Evolutionary conservation across 2,113 vertebrate genomes (phyloP), one percentile per base, ranked within the genome.

Genomic region (Aldabrachelys gigantea): DNA sequence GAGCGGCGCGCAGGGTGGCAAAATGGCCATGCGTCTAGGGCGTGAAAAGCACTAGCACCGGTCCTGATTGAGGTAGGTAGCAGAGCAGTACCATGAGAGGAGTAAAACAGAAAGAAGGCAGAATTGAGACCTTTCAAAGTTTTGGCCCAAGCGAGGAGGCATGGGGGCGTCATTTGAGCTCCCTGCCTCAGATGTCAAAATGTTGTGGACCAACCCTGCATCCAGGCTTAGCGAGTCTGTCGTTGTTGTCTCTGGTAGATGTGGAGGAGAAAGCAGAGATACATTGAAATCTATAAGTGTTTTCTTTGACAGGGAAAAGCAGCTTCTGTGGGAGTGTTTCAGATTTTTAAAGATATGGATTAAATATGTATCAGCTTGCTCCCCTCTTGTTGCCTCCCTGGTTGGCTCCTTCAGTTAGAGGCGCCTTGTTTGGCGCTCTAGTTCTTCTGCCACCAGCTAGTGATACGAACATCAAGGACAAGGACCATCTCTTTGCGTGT

Each of bases 291-390:
- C 92, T 83, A 95, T 83, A 91, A 89, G 75, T 83, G 62, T 81
- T 96, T 78, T 91, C 92, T 92, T 94, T 85, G 47, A 7, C 21
- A 10, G 65, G 38, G 72, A 96, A 91, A 92, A 91, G 44, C 89
- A 85, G 93, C 80, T 47, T 88, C 79, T 91, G 94, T 95, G 57
- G 90, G 95, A 95, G 27, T 50, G 91, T 95, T 97, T 95, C 90
- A 96, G 90, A 85, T 75, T 62, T 94, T 85, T 91, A 93, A 95
- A 84, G 90, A 84, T 57, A 88, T 89, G 78, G 94, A 97, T 95
- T 94, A 97, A 95, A 96, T 89, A 96, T 82, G 78, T 44, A 82
- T 31, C 85, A 91, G 90, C 83, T 94, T 96, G 57, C 53, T 95
- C 44, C 95, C 93, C 75, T 96, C 93, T 95, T 69, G 81, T 87